phyloP scores from a whole-genome alignment of 2,888 invertebrate genomes.

The Leucophenga montana region DNA sequence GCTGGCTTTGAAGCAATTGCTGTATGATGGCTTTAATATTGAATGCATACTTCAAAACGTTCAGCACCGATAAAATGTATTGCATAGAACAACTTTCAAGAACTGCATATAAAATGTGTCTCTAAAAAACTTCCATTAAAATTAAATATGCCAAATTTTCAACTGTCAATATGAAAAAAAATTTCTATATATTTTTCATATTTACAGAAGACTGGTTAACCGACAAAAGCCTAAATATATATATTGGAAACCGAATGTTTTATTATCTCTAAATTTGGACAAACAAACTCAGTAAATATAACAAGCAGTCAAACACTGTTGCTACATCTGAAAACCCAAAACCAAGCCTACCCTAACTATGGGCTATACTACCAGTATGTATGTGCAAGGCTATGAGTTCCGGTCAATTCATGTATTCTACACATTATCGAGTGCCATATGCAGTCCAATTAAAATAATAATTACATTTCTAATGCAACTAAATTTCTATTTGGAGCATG shows the following conservation, averaged over 20 bases:
- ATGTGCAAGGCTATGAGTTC: no score
- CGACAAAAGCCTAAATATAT: slow-evolving; percentile 12
- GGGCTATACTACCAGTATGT: no score
- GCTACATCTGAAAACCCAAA: not conserved
- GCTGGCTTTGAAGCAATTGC: not conserved
- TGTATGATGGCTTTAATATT: no score
- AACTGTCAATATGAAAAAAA: slow-evolving; percentile 7
- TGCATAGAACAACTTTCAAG: no score
- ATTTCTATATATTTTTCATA: slow-evolving; percentile 28
- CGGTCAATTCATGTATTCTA: no score
- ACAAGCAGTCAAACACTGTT: slow-evolving; percentile 20
- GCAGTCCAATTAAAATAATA: slow-evolving; percentile 70
- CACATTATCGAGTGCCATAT: slow-evolving; percentile 21
- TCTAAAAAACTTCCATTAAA: no score
- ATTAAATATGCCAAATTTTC: slow-evolving; percentile 1
- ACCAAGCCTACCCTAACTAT: not conserved
- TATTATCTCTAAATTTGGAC: no score
- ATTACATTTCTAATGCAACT: slow-evolving; percentile 70
- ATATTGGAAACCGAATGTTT: no score
- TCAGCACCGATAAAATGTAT: no score
- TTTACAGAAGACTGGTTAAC: slow-evolving; percentile 36
- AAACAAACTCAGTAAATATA: slow-evolving; percentile 36
- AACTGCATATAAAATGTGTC: no score
- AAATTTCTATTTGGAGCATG: slow-evolving; percentile 53
- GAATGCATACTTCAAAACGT: no score